Evolutionary conservation across 2,888 invertebrate species (phyloP).

Genomic region (Alsophila aescularia): DNA sequence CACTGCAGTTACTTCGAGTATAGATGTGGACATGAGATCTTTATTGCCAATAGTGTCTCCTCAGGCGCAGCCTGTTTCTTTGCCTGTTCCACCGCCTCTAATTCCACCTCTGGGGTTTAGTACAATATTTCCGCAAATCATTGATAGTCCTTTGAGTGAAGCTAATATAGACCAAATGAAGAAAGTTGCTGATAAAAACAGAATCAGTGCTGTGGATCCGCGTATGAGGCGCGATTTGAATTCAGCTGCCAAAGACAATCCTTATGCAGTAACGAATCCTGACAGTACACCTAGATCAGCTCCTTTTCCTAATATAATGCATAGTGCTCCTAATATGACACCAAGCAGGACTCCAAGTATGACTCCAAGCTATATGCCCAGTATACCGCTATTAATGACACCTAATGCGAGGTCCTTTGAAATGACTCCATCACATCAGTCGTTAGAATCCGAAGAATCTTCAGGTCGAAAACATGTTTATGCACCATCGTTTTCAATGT

Average conservation of each 20-base stretch:
- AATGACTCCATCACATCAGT: constrained; percentile 54
- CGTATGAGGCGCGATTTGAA: constrained; percentile 59
- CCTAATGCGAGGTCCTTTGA: constrained; percentile 57
- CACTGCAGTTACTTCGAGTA: constrained; percentile 41
- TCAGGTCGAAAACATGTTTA: constrained; percentile 63
- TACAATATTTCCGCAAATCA: neutral
- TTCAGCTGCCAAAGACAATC: constrained; percentile 40
- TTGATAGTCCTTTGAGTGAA: constrained; percentile 15
- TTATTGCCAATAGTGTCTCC: constrained; percentile 45
- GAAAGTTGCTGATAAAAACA: constrained; percentile 23
- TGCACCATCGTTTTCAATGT: constrained; percentile 55
- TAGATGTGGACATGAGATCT: constrained; percentile 72
- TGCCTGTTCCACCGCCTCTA: constrained; percentile 3
- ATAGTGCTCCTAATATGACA: constrained; percentile 38
- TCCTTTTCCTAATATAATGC: constrained; percentile 17
- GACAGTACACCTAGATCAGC: constrained; percentile 45
- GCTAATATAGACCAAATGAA: constrained; percentile 37
- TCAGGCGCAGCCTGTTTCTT: constrained; percentile 5
- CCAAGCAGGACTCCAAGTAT: constrained; percentile 41
- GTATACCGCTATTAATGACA: constrained; percentile 41
- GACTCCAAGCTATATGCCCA: constrained; percentile 41
- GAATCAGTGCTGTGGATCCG: constrained; percentile 53
- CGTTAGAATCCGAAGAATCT: constrained; percentile 58
- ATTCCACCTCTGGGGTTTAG: neutral
- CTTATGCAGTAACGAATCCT: constrained; percentile 36